Evolutionary conservation across 2,113 vertebrate species (phyloP).

Genomic region (Hippotragus niger): DNA sequence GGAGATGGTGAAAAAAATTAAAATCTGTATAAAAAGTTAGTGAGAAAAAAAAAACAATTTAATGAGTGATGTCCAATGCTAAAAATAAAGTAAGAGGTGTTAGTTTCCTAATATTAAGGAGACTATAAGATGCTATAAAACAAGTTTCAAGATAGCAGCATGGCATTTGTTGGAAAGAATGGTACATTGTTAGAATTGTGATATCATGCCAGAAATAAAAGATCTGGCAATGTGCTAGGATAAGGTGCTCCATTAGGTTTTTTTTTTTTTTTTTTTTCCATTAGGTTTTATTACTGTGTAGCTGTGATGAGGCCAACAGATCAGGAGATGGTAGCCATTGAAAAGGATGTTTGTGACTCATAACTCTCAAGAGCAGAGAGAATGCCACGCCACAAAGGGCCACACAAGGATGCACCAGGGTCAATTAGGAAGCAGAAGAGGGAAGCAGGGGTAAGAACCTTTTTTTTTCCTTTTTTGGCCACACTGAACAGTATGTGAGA

Average conservation of each 20-base stretch:
- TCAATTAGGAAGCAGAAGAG: not conserved
- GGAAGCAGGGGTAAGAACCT: not conserved
- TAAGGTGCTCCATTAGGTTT: not conserved
- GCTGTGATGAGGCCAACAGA: not conserved
- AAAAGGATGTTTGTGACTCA: not conserved
- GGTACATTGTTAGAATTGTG: not conserved
- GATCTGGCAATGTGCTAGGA: not conserved
- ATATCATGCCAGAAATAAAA: conserved; percentile 41
- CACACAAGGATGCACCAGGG: not conserved
- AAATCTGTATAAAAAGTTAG: conserved; percentile 68
- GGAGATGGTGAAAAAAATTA: conserved; percentile 47
- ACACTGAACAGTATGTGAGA: not conserved
- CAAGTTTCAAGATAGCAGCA: conserved; percentile 37
- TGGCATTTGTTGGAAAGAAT: not conserved
- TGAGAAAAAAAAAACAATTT: conserved; percentile 70
- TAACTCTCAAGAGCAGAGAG: not conserved
- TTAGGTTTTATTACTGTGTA: not conserved
- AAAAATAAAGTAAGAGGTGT: conserved; percentile 69
- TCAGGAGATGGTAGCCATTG: not conserved
- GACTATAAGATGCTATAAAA: conserved; percentile 44
- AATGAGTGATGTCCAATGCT: conserved; percentile 34
- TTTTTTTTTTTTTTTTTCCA: too few relatives aligned
- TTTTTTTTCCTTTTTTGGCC: not conserved
- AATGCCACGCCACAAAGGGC: accelerated
- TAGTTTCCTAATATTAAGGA: conserved; percentile 52